Percentiles rank a stretch among this genome's conserved stretches.
phyloP scores from a whole-genome alignment of 1,140 invertebrate species.

The Macrocentrus cingulum region DNA sequence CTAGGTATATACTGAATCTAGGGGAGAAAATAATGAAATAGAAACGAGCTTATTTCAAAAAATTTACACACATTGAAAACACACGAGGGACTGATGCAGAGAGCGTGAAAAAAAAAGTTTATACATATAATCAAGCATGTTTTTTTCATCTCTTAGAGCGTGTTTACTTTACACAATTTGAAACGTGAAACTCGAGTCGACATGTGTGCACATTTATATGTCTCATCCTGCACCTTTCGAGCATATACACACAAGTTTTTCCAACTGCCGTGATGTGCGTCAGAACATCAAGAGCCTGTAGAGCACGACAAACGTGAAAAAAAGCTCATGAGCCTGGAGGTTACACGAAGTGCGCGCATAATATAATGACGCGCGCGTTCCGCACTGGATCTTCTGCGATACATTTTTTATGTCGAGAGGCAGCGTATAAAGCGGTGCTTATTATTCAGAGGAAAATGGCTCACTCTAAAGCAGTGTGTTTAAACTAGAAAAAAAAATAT shows the following conservation, averaged over 20 bases:
- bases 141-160: too few relatives aligned
- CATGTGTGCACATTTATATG: too few relatives aligned
- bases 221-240: neutral
- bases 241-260: neutral
- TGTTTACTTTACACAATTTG: too few relatives aligned
- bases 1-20: too few relatives aligned
- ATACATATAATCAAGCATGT: too few relatives aligned
- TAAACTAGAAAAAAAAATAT: neutral
- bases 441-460: neutral
- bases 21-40: too few relatives aligned
- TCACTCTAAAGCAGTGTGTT: neutral
- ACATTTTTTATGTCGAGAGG: slow-evolving; percentile 22
- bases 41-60: too few relatives aligned
- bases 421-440: slow-evolving; percentile 9
- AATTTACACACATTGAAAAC: neutral
- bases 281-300: neutral
- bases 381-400: slow-evolving; percentile 19
- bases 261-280: slow-evolving; percentile 13
- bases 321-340: slow-evolving; percentile 4
- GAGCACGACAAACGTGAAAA: neutral
- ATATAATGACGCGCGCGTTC: slow-evolving; percentile 26
- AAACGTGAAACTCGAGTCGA: too few relatives aligned
- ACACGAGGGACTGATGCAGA: too few relatives aligned
- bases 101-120: too few relatives aligned
- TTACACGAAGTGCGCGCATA: slow-evolving; percentile 11